These are phyloP conservation scores for Porites lobata DNA, from an alignment of 92 coral and sea anemone genomes.

Conservation along the genomic window DNA sequence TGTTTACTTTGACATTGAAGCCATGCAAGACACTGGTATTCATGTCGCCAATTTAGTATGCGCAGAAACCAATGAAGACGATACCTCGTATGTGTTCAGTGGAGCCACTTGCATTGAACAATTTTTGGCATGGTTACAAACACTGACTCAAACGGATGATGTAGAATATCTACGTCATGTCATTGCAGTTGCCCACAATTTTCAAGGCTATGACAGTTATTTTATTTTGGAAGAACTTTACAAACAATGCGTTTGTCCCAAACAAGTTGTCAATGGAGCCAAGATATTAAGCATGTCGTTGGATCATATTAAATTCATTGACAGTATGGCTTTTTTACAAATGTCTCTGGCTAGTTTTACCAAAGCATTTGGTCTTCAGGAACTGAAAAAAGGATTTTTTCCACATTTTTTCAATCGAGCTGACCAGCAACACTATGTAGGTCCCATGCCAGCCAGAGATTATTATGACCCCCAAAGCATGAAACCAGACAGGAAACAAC, in stretches of 20 bases:
- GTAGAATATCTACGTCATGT: background rate
- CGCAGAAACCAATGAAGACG: too few relatives aligned
- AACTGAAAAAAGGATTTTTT: background rate
- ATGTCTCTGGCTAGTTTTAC: background rate
- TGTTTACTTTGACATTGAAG: too few relatives aligned
- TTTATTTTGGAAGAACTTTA: conserved; percentile 18
- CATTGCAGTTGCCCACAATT: conserved; percentile 23
- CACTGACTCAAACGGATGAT: too few relatives aligned
- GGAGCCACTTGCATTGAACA: too few relatives aligned
- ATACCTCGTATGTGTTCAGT: too few relatives aligned
- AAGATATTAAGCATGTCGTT: too few relatives aligned
- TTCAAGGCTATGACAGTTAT: conserved; percentile 16
- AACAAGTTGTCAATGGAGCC: too few relatives aligned
- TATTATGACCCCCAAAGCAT: background rate
- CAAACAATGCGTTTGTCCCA: background rate
- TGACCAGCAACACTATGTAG: background rate
- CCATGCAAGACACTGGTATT: too few relatives aligned
- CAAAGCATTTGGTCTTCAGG: background rate
- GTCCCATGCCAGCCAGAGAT: background rate
- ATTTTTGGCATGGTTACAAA: too few relatives aligned
- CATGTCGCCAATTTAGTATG: too few relatives aligned
- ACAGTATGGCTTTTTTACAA: too few relatives aligned
- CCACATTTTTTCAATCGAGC: background rate
- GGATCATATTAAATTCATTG: background rate
- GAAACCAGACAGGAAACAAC: too few relatives aligned